These are phyloP conservation scores for Latrodectus hesperus DNA, from an alignment of 2,888 invertebrate species.

Conservation along the genomic window DNA sequence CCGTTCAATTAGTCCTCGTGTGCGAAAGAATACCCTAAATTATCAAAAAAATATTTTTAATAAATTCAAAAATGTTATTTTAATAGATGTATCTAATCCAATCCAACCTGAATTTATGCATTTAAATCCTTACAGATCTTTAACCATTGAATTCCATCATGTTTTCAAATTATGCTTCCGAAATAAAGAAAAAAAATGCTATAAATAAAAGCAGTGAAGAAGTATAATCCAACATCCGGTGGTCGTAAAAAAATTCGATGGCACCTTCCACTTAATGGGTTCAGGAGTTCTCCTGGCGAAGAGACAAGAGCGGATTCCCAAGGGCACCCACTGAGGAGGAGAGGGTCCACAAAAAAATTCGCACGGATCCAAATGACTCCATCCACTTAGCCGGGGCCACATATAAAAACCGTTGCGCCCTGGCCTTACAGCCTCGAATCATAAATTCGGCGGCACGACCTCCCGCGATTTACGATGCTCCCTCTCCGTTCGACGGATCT, in stretches of 20 bases:
- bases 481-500: conserved; percentile 27
- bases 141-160: too few species aligned
- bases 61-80: too few species aligned
- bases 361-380: conserved; percentile 51
- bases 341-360: conserved; percentile 45
- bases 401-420: conserved; percentile 54
- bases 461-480: conserved; percentile 64
- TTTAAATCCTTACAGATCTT: too few species aligned
- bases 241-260: background rate
- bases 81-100: too few species aligned
- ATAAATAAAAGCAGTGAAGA: background rate
- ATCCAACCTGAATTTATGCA: too few species aligned
- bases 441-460: conserved; percentile 57
- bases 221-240: background rate
- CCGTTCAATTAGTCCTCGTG: too few species aligned
- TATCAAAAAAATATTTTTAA: too few species aligned
- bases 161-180: too few species aligned
- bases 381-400: conserved; percentile 61
- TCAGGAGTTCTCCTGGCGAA: background rate
- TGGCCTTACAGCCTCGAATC: conserved; percentile 39
- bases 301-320: conserved; percentile 5
- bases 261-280: background rate
- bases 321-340: conserved; percentile 6
- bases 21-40: too few species aligned
- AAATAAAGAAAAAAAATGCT: too few species aligned